Evolutionary conservation across 2,113 vertebrate species (phyloP).

Genomic region (Ctenodactylus gundi): DNA sequence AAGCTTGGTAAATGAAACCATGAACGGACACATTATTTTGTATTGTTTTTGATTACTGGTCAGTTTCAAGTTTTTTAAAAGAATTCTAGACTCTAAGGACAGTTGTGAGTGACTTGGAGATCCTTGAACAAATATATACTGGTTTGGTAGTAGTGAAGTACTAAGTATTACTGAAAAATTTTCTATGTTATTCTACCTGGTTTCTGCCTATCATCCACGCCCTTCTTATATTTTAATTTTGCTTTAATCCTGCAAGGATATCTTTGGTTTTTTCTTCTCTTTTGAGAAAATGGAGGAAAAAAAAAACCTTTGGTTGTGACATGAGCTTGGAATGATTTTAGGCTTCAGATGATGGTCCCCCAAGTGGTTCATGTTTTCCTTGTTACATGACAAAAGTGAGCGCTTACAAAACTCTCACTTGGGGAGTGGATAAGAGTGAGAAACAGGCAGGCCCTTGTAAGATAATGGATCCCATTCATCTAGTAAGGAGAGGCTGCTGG

Average conservation of each 20-base stretch:
- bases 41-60: too few species aligned
- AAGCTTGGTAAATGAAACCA: neutral
- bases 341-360: neutral
- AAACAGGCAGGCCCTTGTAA: neutral
- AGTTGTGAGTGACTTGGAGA: neutral
- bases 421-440: neutral
- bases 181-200: neutral
- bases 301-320: neutral
- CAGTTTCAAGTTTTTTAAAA: neutral
- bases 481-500: too few species aligned
- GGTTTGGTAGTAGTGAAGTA: neutral
- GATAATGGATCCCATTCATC: neutral
- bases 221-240: neutral
- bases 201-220: neutral
- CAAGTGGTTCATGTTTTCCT: neutral
- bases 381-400: neutral
- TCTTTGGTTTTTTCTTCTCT: neutral
- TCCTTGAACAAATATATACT: neutral
- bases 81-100: neutral
- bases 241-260: neutral
- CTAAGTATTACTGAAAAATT: neutral
- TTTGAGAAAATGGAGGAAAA: neutral
- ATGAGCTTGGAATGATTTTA: slow-evolving; percentile 36
- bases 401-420: neutral
- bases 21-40: neutral